Base-by-base conservation (phyloP, 2,797 vertebrate species). In the Columba guinea region DNA sequence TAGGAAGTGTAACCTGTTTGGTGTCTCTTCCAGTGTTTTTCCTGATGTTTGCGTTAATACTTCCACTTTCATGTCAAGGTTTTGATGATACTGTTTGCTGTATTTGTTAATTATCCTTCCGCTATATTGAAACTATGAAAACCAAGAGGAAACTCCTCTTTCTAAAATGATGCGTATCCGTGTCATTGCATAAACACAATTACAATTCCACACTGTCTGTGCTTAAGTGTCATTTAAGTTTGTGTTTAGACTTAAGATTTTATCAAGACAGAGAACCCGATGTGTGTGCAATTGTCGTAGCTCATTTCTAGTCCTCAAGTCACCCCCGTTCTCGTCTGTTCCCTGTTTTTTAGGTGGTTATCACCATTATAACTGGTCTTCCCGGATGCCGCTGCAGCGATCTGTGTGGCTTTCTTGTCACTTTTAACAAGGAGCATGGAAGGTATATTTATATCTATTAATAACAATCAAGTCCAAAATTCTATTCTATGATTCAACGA, bases 361-460 rank as follows among this genome's bases (percentile, higher is more conserved):
- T 99, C 95, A 99, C 97, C 94, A 97, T 99, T 86, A 92, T 99
- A 93, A 98, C 98, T 5, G 99, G 99, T 32, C 97, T 99, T 30
- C 99, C 99, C 5, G 99, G 99, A 46, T 99, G 99, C 91, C 98
- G 98, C 56, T 99, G 98, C 95, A 98, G 98, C 7, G 98, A 98
- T 41, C 98, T 99, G 10, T 98, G 98, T 41, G 90, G 98, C 95
- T 99, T 98, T 86, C 98, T 99, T 60, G 97, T 99, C 26, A 97
- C 98, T 56, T 98, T 99, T 51, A 99, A 98, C 96, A 98, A 98
- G 87, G 98, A 99, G 52, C 97, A 78, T 11, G 98, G 98, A 92
- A 98, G 98, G 99, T 99, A 44, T 44, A 20, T 20, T 44, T 44
- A 44, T 44, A 44, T 44, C 19, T 44, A 44, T 44, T 44, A 20